These are phyloP conservation scores for Pristionchus exspectatus DNA, from an alignment of 2,888 invertebrate genomes.

Conservation along the genomic window DNA sequence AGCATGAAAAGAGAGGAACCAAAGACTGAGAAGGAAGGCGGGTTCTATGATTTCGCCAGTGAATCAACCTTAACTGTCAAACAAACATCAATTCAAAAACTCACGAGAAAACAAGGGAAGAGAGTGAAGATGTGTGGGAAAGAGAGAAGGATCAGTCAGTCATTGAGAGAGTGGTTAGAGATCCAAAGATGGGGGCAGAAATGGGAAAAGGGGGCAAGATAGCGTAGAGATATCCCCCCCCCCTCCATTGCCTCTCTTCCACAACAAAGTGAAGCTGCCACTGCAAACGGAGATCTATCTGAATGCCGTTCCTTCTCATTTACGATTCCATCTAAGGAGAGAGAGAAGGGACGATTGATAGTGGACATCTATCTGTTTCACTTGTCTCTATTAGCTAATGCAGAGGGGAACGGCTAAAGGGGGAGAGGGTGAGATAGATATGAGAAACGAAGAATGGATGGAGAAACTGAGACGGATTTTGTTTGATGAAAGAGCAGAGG, in stretches of 20 bases:
- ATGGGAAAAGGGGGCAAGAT: slow-evolving; percentile 1
- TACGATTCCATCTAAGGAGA: slow-evolving; percentile 12
- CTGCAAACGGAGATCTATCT: neutral
- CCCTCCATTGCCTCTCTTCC: neutral
- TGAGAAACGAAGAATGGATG: neutral
- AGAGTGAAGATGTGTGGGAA: slow-evolving; percentile 1
- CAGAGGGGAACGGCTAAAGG: slow-evolving; percentile 32
- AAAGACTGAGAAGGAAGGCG: neutral
- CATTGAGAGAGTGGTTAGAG: slow-evolving; percentile 20
- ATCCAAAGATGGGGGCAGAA: slow-evolving; percentile 42
- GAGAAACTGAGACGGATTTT: slow-evolving; percentile 43
- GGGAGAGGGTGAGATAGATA: slow-evolving; percentile 16
- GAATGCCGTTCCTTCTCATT: slow-evolving; percentile 7
- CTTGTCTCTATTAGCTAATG: slow-evolving; percentile 39
- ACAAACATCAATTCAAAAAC: slow-evolving; percentile 10
- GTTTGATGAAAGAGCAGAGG: slow-evolving; percentile 40
- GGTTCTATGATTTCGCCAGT: neutral
- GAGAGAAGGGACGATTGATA: slow-evolving; percentile 11
- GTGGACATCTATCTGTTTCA: slow-evolving; percentile 18
- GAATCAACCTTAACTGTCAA: neutral
- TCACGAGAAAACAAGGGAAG: slow-evolving; percentile 27
- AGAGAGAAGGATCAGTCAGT: slow-evolving; percentile 14
- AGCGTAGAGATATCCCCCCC: slow-evolving; percentile 38
- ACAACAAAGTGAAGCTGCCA: slow-evolving; percentile 14
- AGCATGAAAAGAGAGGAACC: neutral